phyloP scores from a whole-genome alignment of 2,113 vertebrate genomes.

The Antechinus stuartii region DNA sequence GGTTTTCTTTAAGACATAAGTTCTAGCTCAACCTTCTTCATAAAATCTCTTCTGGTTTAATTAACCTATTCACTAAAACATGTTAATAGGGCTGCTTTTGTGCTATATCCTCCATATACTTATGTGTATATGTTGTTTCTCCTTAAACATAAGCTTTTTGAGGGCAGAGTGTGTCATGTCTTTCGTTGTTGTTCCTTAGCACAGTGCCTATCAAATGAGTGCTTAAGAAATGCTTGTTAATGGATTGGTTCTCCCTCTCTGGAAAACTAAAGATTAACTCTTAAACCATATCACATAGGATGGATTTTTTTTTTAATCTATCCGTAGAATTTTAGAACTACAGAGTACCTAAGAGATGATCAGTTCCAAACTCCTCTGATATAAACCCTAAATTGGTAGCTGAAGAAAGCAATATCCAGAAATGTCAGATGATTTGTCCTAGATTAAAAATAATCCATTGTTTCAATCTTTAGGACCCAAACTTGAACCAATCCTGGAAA shows the following conservation, averaged over 20 bases:
- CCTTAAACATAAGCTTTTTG: not conserved
- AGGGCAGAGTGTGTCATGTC: not conserved
- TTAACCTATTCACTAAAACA: not conserved
- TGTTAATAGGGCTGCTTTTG: not conserved
- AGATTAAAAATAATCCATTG: not conserved
- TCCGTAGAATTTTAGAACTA: not conserved
- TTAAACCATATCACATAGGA: not conserved
- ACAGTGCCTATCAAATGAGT: not conserved
- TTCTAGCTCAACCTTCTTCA: not conserved
- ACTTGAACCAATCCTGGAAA: not conserved
- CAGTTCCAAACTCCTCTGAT: not conserved
- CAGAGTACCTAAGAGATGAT: not conserved
- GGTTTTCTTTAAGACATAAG: not conserved
- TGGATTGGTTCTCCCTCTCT: not conserved
- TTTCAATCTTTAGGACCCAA: not conserved
- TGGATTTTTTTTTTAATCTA: not conserved
- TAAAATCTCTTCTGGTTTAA: not conserved
- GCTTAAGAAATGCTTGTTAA: not conserved
- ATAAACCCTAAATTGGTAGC: not conserved
- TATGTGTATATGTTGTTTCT: not conserved
- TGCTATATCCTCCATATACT: not conserved
- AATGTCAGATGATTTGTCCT: not conserved
- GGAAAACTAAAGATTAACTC: not conserved
- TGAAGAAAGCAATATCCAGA: not conserved
- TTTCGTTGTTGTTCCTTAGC: not conserved